Conservation (phyloP, 2,113 vertebrate genomes). For the Podarcis raffonei region DNA sequence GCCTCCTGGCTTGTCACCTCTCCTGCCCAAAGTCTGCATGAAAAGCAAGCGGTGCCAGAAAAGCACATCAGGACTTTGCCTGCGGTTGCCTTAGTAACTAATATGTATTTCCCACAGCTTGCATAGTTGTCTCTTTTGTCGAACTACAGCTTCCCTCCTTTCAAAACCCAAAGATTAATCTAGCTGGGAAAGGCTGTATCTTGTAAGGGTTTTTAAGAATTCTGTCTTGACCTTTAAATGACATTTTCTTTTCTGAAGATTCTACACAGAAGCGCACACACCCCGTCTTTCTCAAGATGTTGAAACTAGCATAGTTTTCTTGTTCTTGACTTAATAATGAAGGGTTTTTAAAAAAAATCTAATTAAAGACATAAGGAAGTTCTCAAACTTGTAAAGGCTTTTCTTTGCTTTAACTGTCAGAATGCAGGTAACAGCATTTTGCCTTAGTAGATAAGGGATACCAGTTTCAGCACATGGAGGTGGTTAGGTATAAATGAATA, state of each 20-base stretch:
- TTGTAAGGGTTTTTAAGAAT: conserved; percentile 2
- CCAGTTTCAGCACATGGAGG: neutral
- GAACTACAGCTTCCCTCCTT: conserved; percentile 38
- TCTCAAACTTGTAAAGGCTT: conserved; percentile 35
- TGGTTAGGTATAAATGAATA: neutral
- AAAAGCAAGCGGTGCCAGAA: conserved; percentile 49
- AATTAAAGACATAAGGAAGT: conserved; percentile 24
- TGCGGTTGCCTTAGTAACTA: conserved; percentile 80
- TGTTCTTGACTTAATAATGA: neutral
- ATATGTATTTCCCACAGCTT: conserved; percentile 58
- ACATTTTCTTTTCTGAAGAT: conserved; percentile 51
- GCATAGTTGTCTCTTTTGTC: conserved; percentile 47
- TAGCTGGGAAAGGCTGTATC: conserved; percentile 7
- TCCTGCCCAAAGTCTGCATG: conserved; percentile 44
- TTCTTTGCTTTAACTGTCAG: neutral
- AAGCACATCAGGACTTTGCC: conserved; percentile 63
- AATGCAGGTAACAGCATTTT: neutral
- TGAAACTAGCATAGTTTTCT: neutral
- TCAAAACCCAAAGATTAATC: conserved; percentile 48
- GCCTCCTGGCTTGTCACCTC: conserved; percentile 10
- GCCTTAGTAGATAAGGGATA: neutral
- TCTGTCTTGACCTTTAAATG: conserved; percentile 63
- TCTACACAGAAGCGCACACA: neutral
- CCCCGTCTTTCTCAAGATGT: neutral
- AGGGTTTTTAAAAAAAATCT: neutral